Evolutionary conservation across 2,113 vertebrate genomes (phyloP), one percentile per base, ranked within the genome.

Genomic region (Anarrhichthys ocellatus): DNA sequence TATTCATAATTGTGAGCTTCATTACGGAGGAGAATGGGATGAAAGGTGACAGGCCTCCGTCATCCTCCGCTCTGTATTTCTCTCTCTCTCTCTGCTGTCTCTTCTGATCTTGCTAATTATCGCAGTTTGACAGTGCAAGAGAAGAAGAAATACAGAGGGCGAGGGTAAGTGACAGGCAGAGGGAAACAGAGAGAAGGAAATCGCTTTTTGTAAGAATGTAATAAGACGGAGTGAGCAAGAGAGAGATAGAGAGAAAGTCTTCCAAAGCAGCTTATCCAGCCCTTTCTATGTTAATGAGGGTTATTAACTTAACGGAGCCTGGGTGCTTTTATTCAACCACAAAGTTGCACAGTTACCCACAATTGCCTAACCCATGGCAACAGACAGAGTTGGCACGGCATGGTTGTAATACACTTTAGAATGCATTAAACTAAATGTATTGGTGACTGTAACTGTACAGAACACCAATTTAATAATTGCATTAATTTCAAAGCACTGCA

Each of bases 21-120:
- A 65, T 64, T 8, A 64, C 70, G 76, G 63, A 78, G 38, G 68
- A 81, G 72, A 61, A 63, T 5, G 20, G 50, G 79, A 84, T 84
- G 76, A 88, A 82, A 88, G 80, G 84, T 52, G 87, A 81, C 88
- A 85, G 88, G 76, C 81, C 80, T 87, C 81, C 79, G 76, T 89
- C 87, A 71, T 81, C 82, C 65, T 29, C 20, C 8, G 11, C 71
- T 86, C 83, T 83, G 77, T 71, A 76, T 46, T 82, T 66, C 66
- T 79, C 34, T 34, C 34, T 34, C 34, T 34, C 34, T 34, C 34
- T 36, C 73, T 38, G 32, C 77, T 74, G 77, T 82, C 81, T 87
- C 78, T 44, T 87, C 76, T 86, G 71, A 88, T 90, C 82, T 87
- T 36, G 48, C 83, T 92, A 89, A 92, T 91, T 89, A 91, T 83